Evolutionary conservation across 2,888 invertebrate genomes (phyloP).

Genomic region (Troilus luridus): DNA sequence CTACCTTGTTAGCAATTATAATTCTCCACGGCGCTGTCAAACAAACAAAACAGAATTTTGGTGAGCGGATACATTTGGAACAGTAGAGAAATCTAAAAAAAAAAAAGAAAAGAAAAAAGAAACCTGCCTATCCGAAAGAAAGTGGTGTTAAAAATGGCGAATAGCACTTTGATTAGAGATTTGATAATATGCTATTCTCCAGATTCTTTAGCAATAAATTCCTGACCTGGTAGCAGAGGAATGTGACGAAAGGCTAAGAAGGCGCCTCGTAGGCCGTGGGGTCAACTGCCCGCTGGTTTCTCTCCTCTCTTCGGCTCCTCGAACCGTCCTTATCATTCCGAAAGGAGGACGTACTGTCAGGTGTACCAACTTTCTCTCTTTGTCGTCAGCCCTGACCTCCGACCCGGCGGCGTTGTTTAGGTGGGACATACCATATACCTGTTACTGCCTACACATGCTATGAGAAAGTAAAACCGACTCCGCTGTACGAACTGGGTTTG

Average conservation of each 20-base stretch:
- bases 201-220: background rate
- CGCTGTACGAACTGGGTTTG: conserved; percentile 17
- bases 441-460: background rate
- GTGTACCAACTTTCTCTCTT: conserved; percentile 27
- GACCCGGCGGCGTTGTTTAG: background rate
- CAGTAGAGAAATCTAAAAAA: background rate
- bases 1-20: too few species aligned
- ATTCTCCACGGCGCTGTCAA: too few species aligned
- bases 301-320: background rate
- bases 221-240: background rate
- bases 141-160: background rate
- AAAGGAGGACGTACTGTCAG: conserved; percentile 23
- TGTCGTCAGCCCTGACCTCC: conserved; percentile 17
- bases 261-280: background rate
- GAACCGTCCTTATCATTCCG: background rate
- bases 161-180: background rate
- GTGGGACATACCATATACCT: background rate
- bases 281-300: background rate
- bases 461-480: background rate
- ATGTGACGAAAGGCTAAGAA: conserved; percentile 21
- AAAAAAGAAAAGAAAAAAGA: background rate
- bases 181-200: background rate
- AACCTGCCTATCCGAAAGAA: background rate
- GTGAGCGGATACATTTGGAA: background rate
- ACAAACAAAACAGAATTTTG: background rate